Evolutionary conservation across 2,113 vertebrate genomes (phyloP).

Genomic region (Chloropsis cyanopogon): DNA sequence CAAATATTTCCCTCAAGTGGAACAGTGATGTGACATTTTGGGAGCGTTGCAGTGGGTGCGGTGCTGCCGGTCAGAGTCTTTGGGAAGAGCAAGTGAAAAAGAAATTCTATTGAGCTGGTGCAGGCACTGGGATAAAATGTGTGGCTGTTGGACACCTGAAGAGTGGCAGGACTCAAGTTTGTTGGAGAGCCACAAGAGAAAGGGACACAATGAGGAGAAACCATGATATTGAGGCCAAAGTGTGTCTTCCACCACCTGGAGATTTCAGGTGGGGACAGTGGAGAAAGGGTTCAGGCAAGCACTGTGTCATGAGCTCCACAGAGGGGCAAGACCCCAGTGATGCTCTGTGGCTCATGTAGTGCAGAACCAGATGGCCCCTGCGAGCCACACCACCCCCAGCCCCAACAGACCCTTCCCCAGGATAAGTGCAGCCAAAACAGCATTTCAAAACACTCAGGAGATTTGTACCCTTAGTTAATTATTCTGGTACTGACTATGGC

Average conservation of each 20-base stretch:
- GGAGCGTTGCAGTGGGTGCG: accelerated
- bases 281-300: accelerated
- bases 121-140: background rate
- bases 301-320: accelerated
- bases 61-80: accelerated
- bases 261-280: accelerated
- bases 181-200: accelerated
- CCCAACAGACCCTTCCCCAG: accelerated
- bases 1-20: too few relatives aligned
- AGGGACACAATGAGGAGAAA: accelerated
- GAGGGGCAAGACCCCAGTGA: accelerated
- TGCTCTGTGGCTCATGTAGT: background rate
- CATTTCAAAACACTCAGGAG: background rate
- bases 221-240: background rate
- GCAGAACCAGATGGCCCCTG: background rate
- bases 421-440: background rate
- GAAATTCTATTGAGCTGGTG: accelerated
- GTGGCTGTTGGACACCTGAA: accelerated
- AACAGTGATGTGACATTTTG: accelerated
- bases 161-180: background rate
- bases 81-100: background rate
- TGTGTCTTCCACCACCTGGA: background rate
- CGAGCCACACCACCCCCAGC: background rate
- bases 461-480: background rate
- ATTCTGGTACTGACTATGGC: accelerated